Percentiles rank a stretch among this genome's conserved stretches.
phyloP scores from a whole-genome alignment of 2,888 invertebrate genomes.

The Aethes cnicana region DNA sequence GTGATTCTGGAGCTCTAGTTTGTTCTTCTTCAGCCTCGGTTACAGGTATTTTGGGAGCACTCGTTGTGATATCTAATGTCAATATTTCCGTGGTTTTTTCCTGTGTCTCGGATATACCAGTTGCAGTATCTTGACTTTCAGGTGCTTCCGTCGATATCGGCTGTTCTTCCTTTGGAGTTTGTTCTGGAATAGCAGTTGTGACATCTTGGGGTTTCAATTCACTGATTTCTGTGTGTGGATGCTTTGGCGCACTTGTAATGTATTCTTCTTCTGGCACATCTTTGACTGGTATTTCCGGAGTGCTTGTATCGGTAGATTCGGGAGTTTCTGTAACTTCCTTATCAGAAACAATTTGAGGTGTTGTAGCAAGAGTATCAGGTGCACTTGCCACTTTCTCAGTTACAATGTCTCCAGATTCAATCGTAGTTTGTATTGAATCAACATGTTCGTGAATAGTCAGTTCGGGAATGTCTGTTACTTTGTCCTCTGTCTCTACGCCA shows the following conservation, averaged over 20 bases:
- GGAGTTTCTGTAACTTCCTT: not conserved
- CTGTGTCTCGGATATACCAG: slow-evolving; percentile 2
- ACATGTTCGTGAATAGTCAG: slow-evolving; percentile 19
- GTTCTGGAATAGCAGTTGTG: slow-evolving; percentile 3
- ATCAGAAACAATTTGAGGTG: not conserved
- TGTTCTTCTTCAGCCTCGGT: not conserved
- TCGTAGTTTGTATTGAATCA: slow-evolving; percentile 1
- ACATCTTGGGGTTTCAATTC: slow-evolving; percentile 7
- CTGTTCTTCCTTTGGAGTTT: slow-evolving; percentile 1
- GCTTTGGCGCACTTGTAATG: not conserved
- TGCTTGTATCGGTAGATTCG: not conserved
- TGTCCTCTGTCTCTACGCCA: not conserved
- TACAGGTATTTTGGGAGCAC: not conserved
- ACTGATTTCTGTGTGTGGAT: not conserved
- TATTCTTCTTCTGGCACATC: slow-evolving; percentile 6
- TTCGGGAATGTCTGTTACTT: slow-evolving; percentile 21
- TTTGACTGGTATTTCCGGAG: slow-evolving; percentile 21
- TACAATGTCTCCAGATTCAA: slow-evolving; percentile 1
- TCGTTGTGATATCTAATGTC: slow-evolving; percentile 10
- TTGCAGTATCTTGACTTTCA: not conserved
- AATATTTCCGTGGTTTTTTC: slow-evolving; percentile 7
- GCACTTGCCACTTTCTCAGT: not conserved
- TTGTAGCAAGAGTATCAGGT: not conserved
- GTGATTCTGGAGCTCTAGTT: slow-evolving; percentile 25
- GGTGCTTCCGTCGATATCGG: not conserved